Evolutionary conservation across 1,140 invertebrate species (phyloP), one percentile per base, ranked within the genome.

Genomic region (Aphidius gifuensis): DNA sequence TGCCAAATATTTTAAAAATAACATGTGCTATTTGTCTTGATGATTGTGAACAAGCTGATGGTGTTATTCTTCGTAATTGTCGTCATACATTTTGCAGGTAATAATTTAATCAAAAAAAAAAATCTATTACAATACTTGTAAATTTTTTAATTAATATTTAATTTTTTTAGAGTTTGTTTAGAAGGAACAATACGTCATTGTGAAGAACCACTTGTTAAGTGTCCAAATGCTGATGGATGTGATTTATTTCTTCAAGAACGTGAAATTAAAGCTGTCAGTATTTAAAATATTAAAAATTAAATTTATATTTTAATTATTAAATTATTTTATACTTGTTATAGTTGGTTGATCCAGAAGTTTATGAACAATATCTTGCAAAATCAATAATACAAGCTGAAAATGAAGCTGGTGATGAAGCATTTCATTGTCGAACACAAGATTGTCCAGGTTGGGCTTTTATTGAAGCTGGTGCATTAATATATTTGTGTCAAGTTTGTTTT

Each of bases 401-500:
- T 74, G 88, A 87, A 67, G 91, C 89, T 40, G 80, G 79, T 23
- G 82, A 85, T 42, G 93, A 94, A 73, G 88, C 92, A n/a, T 96
- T 95, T 79, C 94, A 96, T 71, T 97, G 94, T 77, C 92, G 93
- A 77, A 94, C 92, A 0, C 85, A 88, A 0, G 90, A 97, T 78
- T 97, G 94, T 75, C 85, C 82, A 42, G 92, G 92, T n/a, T 96
- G 93, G 92, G 94, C 92, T 72, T 87, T 94, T 67, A 92, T 90
- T 75, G 93, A 96, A 16, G 16, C 16, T 16, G 16, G 16, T 16
- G 16, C 16, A 16, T 16, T 16, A 16, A 1, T 16, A 16, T 66
- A 92, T 75, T 81, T 84, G 39, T 96, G 94, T 79, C 92, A 92
- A 1, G 91, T 94, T 6, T 97, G 94, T 76, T 83, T 83, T 51